A percentile compares a stretch with the other conserved stretches of the same genome.
Evolutionary conservation across 2,797 vertebrate species (phyloP).

Genomic region (Champsocephalus gunnari): DNA sequence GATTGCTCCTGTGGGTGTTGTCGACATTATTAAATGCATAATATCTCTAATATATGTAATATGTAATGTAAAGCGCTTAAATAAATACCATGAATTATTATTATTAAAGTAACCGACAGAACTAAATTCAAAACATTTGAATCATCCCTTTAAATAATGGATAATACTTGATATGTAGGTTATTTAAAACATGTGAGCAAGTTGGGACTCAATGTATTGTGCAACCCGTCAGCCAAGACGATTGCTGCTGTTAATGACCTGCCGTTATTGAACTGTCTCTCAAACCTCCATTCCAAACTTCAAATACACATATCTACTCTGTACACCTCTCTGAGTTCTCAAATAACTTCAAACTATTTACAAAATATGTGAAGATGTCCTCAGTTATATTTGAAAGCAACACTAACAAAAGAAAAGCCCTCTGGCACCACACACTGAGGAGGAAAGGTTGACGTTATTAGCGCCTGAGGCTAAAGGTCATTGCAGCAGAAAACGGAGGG

Average conservation of each 20-base stretch:
- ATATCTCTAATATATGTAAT: too few species aligned
- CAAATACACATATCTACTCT: too few species aligned
- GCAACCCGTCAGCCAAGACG: background rate
- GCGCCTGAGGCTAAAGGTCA: conserved; percentile 16
- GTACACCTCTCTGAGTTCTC: background rate
- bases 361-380: conserved; percentile 4
- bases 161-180: background rate
- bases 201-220: background rate
- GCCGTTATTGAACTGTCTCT: background rate
- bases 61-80: too few species aligned
- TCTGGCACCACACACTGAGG: background rate
- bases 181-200: background rate
- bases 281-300: background rate
- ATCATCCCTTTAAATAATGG: too few species aligned
- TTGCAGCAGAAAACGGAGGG: background rate
- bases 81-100: too few species aligned
- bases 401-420: background rate
- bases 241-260: background rate
- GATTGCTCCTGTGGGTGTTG: too few species aligned
- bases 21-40: too few species aligned
- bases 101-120: too few species aligned
- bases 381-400: background rate
- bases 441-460: conserved; percentile 23
- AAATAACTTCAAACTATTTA: conserved; percentile 9
- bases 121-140: too few species aligned